Evolutionary conservation across 1,140 invertebrate species (phyloP).

Genomic region (Dermatophagoides farinae): DNA sequence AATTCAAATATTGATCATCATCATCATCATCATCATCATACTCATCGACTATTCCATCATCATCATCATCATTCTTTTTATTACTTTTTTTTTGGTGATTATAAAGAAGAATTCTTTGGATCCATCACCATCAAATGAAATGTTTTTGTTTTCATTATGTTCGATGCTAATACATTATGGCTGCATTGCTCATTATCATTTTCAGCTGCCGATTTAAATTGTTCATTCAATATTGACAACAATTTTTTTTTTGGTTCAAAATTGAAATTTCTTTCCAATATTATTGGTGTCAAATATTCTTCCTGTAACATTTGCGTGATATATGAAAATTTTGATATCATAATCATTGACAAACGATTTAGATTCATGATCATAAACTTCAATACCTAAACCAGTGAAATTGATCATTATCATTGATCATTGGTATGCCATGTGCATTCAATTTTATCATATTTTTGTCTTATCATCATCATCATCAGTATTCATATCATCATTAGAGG

Average conservation of each 20-base stretch:
- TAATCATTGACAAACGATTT: constrained; percentile 86
- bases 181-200: no score
- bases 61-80: neutral
- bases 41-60: neutral
- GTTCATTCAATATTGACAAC: neutral
- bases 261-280: constrained; percentile 3
- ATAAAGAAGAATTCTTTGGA: neutral
- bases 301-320: constrained; percentile 27
- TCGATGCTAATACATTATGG: no score
- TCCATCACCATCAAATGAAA: no score
- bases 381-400: neutral
- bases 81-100: neutral
- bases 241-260: neutral
- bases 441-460: neutral
- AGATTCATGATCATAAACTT: constrained; percentile 29
- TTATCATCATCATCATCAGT: no score
- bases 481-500: no score
- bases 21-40: no score
- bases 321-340: constrained; percentile 91
- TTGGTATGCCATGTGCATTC: neutral
- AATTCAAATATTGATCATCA: no score
- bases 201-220: neutral
- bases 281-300: constrained; percentile 18
- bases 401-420: neutral
- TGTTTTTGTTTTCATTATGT: no score